Percentiles rank a stretch among this genome's conserved stretches.
Conservation (phyloP, 2,888 invertebrate genomes). For the Dasypogon diadema region DNA sequence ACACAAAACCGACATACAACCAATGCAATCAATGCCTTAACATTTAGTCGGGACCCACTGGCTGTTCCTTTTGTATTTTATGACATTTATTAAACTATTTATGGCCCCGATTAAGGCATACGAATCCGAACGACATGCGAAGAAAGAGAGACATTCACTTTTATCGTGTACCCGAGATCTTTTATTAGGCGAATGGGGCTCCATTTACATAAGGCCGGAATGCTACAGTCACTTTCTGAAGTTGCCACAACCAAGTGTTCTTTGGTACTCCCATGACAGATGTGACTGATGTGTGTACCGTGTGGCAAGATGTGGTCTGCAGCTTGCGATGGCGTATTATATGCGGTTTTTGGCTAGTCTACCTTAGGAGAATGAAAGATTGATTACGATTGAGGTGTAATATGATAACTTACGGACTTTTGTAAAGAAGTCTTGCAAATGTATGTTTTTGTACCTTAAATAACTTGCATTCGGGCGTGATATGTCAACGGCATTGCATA, state of each 20-base stretch:
- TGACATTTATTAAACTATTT: slow-evolving; percentile 51
- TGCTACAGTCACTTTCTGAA: slow-evolving; percentile 26
- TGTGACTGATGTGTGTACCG: slow-evolving; percentile 42
- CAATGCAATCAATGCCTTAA: slow-evolving; percentile 39
- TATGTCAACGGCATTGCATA: slow-evolving; percentile 17
- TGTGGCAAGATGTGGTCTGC: slow-evolving; percentile 24
- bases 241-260: neutral
- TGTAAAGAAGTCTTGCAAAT: slow-evolving; percentile 16
- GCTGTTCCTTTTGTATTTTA: slow-evolving; percentile 44
- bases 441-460: neutral
- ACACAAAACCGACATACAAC: neutral
- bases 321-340: slow-evolving; percentile 27
- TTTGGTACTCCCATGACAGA: slow-evolving; percentile 15
- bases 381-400: slow-evolving; percentile 49
- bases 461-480: slow-evolving; percentile 19
- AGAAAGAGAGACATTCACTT: slow-evolving; percentile 48
- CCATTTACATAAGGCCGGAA: slow-evolving; percentile 44
- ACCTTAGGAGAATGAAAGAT: slow-evolving; percentile 25
- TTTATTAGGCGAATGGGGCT: slow-evolving; percentile 43
- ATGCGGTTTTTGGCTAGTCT: slow-evolving; percentile 46
- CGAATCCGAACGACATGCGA: slow-evolving; percentile 37
- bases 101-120: slow-evolving; percentile 46
- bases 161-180: slow-evolving; percentile 43
- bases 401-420: slow-evolving; percentile 24
- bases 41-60: slow-evolving; percentile 21